A percentile compares a stretch with the other conserved stretches of the same genome.
These are phyloP conservation scores for Monochamus alternatus DNA, from an alignment of 2,888 invertebrate genomes.

Conservation along the genomic window DNA sequence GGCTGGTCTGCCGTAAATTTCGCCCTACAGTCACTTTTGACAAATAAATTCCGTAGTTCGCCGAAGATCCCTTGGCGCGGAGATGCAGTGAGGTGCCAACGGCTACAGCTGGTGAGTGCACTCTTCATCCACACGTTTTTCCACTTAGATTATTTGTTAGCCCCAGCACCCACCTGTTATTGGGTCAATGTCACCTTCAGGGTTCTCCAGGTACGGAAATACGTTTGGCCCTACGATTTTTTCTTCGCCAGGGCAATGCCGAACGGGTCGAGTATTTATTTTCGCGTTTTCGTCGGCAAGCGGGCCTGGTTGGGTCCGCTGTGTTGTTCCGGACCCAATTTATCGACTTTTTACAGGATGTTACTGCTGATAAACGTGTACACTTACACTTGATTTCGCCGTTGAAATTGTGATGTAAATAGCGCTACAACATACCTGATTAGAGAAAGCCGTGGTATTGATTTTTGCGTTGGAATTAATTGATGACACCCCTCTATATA, in stretches of 20 bases:
- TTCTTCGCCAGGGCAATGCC: background rate
- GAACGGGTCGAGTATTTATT: background rate
- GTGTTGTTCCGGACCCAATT: background rate
- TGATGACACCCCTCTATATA: background rate
- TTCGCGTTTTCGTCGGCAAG: background rate
- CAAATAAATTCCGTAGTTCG: conserved; percentile 30
- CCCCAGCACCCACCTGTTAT: conserved; percentile 62
- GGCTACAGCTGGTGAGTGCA: conserved; percentile 42
- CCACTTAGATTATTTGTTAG: background rate
- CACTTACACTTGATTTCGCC: background rate
- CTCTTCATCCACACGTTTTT: conserved; percentile 29
- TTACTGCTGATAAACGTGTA: conserved; percentile 20
- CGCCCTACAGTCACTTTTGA: conserved; percentile 40
- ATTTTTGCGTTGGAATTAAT: conserved; percentile 30
- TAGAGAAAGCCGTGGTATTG: conserved; percentile 7
- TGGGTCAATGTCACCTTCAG: conserved; percentile 47
- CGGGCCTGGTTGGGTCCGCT: background rate
- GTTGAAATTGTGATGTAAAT: background rate
- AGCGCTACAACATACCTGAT: background rate
- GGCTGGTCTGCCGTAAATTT: conserved; percentile 35
- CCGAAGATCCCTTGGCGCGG: conserved; percentile 37
- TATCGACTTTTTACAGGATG: conserved; percentile 33
- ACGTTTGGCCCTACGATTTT: background rate
- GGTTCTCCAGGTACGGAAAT: background rate
- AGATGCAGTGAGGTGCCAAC: conserved; percentile 60